Evolutionary conservation across 2,888 invertebrate genomes (phyloP).

Genomic region (Tiliacea aurago): DNA sequence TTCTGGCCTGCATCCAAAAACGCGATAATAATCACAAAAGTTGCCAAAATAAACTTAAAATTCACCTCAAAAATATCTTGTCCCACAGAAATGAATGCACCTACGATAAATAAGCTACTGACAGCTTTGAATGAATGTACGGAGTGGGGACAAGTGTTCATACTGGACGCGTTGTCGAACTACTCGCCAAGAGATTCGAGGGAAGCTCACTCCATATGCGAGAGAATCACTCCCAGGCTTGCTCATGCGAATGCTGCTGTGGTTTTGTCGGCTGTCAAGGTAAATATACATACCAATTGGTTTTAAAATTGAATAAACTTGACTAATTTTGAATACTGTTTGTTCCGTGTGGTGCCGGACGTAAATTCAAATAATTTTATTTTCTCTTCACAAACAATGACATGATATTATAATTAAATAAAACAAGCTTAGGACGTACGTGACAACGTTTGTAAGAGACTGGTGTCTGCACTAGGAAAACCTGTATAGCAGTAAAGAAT

Average conservation of each 20-base stretch:
- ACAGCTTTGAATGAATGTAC: conserved; percentile 99
- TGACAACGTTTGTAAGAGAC: too few species aligned
- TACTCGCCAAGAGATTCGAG: conserved; percentile 99
- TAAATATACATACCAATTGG: conserved; percentile 71
- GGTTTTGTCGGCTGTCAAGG: conserved; percentile 99
- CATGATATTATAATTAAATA: too few species aligned
- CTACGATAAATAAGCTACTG: conserved; percentile 98
- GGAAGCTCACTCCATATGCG: conserved; percentile 99
- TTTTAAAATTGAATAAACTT: too few species aligned
- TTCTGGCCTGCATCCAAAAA: conserved; percentile 27
- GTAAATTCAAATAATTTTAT: too few species aligned
- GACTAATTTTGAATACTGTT: too few species aligned
- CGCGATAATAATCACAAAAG: neutral
- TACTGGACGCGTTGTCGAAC: conserved; percentile 98
- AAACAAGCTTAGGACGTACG: too few species aligned
- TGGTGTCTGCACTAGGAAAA: too few species aligned
- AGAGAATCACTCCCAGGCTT: conserved; percentile 98
- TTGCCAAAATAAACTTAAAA: conserved; percentile 14
- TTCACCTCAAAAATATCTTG: neutral
- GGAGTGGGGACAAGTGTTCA: conserved; percentile 99
- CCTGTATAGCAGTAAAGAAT: too few species aligned
- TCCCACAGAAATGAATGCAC: conserved; percentile 96
- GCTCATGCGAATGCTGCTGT: conserved; percentile 99
- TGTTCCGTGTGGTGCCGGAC: too few species aligned
- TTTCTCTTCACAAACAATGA: too few species aligned